Evolutionary conservation across 2,113 vertebrate genomes (phyloP), one percentile per base, ranked within the genome.

Genomic region (Vicugna pacos): DNA sequence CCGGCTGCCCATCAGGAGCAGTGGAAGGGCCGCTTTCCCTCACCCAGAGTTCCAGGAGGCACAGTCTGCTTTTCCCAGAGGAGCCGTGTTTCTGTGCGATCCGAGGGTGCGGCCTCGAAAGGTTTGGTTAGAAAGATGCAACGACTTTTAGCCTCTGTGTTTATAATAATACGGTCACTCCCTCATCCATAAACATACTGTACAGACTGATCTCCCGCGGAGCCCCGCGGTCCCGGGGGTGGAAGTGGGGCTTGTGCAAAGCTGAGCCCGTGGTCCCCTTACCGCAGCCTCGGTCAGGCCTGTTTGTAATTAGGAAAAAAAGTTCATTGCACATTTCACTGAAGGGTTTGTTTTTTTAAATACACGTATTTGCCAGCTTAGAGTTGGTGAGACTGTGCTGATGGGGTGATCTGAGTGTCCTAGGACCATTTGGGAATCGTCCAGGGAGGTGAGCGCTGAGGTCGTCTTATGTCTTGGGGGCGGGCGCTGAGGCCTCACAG

Each of bases 131-230:
- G 50, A 35, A 11, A 17, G 65, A 5, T 15, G 79, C 26, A 22
- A 0, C 58, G 2, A 0, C 24, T 11, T 3, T 5, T 10, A 1
- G 0, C 54, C 0, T 2, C 69, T 0, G 9, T 2, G 26, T 54
- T 46, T 19, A 1, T 10, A 16, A 12, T 3, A 19, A 24, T 9
- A 0, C 16, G 0, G 0, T 28, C 2, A 1, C 0, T 4, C 52
- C 28, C 42, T 3, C 9, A 32, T 65, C 83, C 16, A 0, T 6
- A 10, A 24, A 12, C 24, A 2, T 8, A 4, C 24, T 1, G 12
- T 4, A 2, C 32, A 46, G 0, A 24, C 7, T 3, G 87, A 52
- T 58, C 9, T 42, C n/a, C 3, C 0, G 14, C 52, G 77, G 30
- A 24, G 10, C 35, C 77, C 60, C 14, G 0, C 1, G 10, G 56